Base-by-base conservation (phyloP, 1,140 invertebrate species). In the Drosophila nasuta region DNA sequence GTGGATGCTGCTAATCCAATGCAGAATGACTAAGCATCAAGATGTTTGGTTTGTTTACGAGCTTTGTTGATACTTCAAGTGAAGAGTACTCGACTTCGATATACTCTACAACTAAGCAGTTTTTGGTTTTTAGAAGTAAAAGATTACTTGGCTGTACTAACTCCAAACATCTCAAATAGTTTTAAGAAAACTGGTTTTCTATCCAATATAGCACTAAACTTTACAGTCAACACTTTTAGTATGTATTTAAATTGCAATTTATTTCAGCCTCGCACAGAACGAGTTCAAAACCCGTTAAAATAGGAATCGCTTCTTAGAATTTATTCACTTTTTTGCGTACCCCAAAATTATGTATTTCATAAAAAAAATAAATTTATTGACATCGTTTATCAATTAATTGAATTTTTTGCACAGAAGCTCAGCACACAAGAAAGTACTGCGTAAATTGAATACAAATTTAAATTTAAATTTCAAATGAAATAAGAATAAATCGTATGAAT, bases 1-100 rank as follows among this genome's bases (percentile, higher is more conserved):
- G n/a, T 46, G 58, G 38, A 28, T 60, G 63, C 15, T 66, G 63
- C 54, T 66, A 51, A 54, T 13, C 15, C 59, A 62, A 49, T 25
- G 4, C 7, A 54, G 11, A 30, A 33, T 67, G 51, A 49, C 56
- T 52, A 59, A 60, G 51, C 63, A 30, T n/a, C 13, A 10, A n/a
- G 13, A 25, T 45, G 8, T 5, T 4, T 2, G 58, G 58, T 70
- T 70, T 35, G 49, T 70, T 58, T 54, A 25, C 48, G 10, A 20
- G 48, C 35, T 70, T 25, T 25, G 20, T 25, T 63, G 35, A 43
- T 60, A 52, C 28, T 46, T 33, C 8, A 30, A 52, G n/a, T 15
- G 11, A 13, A 52, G 51, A 11, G 13, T 15, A 15, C 30, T 33
- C 7, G 10, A 35, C 28, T 3, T 8, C 5, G 2, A 13, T 2